phyloP scores from a whole-genome alignment of 2,888 invertebrate species.

The Lasioglossum calceatum region DNA sequence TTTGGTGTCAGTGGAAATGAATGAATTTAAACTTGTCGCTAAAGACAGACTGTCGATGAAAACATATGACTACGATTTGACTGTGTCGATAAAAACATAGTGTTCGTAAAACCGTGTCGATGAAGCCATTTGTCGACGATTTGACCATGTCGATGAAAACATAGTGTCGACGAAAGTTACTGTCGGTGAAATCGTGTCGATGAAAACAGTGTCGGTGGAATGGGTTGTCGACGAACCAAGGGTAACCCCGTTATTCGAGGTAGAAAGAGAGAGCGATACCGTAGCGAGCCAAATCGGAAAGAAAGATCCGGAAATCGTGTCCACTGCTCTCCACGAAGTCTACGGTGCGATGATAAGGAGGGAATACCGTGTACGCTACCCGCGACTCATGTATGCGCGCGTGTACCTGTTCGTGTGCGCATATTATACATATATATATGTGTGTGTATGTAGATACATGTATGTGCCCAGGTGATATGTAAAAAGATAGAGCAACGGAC shows the following conservation, averaged over 20 bases:
- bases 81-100: too few relatives aligned
- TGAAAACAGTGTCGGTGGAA: too few relatives aligned
- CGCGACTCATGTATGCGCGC: constrained; percentile 40
- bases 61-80: too few relatives aligned
- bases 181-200: too few relatives aligned
- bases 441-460: constrained; percentile 17
- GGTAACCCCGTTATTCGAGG: not conserved
- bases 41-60: too few relatives aligned
- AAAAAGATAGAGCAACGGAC: constrained; percentile 72
- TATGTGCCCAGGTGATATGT: constrained; percentile 58
- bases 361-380: constrained; percentile 20
- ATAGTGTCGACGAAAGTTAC: too few relatives aligned
- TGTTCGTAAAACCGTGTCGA: too few relatives aligned
- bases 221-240: too few relatives aligned
- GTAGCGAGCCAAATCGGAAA: not conserved
- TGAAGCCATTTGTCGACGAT: too few relatives aligned
- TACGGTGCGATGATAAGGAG: not conserved
- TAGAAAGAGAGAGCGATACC: not conserved
- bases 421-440: constrained; percentile 21
- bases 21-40: too few relatives aligned
- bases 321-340: not conserved
- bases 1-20: too few relatives aligned
- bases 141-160: too few relatives aligned
- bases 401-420: constrained; percentile 19
- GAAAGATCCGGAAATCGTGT: not conserved